Conservation (phyloP, 92 coral and sea anemone genomes). For the Chrysogorgia sp. region DNA sequence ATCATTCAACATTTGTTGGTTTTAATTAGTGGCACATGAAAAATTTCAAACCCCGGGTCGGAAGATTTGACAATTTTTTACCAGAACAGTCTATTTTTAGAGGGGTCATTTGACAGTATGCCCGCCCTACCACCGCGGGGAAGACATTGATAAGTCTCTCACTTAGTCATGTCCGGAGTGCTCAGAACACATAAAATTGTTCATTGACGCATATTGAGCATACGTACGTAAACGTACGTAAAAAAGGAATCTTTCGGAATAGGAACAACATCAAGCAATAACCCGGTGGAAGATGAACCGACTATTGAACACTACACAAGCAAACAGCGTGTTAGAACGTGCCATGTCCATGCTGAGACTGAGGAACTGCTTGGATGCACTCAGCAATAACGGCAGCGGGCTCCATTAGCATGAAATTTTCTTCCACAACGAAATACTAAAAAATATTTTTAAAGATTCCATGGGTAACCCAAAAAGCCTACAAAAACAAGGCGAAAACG, state of each 20-base stretch:
- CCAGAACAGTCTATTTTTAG: no score
- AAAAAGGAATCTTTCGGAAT: slow-evolving; percentile 26
- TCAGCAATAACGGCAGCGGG: slow-evolving; percentile 12
- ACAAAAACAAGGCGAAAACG: neutral
- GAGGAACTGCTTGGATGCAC: slow-evolving; percentile 4
- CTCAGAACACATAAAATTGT: neutral
- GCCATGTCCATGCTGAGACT: slow-evolving; percentile 36
- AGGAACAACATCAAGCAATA: slow-evolving; percentile 9
- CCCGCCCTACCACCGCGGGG: no score
- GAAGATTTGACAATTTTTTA: no score
- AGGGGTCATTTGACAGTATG: no score
- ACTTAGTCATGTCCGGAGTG: no score
- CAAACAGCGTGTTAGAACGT: slow-evolving; percentile 5
- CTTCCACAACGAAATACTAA: slow-evolving; percentile 25
- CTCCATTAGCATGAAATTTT: slow-evolving; percentile 29
- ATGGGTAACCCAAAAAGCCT: neutral
- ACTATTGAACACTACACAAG: neutral
- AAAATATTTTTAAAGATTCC: slow-evolving; percentile 1
- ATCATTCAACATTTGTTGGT: no score
- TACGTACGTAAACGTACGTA: no score
- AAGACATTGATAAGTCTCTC: no score
- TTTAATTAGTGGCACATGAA: no score
- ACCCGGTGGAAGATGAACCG: neutral
- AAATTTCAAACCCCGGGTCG: no score
- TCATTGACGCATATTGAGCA: no score